phyloP scores from a whole-genome alignment of 2,113 vertebrate species.

The Trachemys scripta region DNA sequence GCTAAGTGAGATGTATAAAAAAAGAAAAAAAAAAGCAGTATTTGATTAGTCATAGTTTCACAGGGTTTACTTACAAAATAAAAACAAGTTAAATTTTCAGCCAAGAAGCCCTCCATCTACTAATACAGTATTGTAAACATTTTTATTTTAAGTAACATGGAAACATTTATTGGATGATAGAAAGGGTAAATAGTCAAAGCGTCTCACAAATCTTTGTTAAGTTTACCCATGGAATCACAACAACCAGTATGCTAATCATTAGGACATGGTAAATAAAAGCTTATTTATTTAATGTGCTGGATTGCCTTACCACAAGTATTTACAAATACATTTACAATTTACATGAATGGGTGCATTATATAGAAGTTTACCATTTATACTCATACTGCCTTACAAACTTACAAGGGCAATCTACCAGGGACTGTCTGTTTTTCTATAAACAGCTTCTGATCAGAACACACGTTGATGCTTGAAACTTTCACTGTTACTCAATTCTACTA shows the following conservation, averaged over 20 bases:
- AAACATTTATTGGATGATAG: neutral
- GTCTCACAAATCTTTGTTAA: neutral
- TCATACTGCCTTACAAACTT: neutral
- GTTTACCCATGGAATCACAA: neutral
- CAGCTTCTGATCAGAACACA: neutral
- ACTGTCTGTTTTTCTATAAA: neutral
- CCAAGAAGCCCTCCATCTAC: neutral
- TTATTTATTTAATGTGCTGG: neutral
- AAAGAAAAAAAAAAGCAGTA: neutral
- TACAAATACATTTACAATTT: neutral
- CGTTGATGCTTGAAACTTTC: neutral
- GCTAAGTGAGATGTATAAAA: neutral
- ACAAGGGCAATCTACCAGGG: neutral
- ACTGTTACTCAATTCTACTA: constrained; percentile 66
- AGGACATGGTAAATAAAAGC: neutral
- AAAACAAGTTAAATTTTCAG: neutral
- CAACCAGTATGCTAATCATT: neutral
- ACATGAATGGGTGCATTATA: no score
- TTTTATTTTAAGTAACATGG: neutral
- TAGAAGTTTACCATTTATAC: neutral
- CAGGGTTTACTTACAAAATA: neutral
- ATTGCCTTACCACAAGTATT: neutral
- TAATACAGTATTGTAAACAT: neutral
- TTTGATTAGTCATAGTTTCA: neutral
- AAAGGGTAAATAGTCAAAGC: neutral